Evolutionary conservation across 2,113 vertebrate genomes (phyloP).

Genomic region (Corydoras sp.): DNA sequence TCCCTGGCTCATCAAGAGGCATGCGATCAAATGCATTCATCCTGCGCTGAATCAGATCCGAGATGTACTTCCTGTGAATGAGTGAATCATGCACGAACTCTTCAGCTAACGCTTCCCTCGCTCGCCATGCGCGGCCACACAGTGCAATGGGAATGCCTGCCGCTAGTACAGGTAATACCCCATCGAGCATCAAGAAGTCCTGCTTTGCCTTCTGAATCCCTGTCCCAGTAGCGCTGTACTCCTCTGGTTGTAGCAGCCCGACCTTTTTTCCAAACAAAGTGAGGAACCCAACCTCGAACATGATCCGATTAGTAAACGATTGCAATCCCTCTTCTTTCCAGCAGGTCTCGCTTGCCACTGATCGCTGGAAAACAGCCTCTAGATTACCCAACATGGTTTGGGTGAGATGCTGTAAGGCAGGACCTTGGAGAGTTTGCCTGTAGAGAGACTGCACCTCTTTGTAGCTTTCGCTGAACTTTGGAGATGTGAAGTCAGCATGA

Average conservation of each 20-base stretch:
- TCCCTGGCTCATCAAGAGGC: constrained; percentile 45
- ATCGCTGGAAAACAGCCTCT: constrained; percentile 38
- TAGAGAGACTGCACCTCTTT: constrained; percentile 48
- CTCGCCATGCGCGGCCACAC: constrained; percentile 33
- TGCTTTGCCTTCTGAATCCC: constrained; percentile 33
- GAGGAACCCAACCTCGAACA: constrained; percentile 55
- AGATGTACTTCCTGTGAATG: constrained; percentile 36
- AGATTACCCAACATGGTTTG: constrained; percentile 48
- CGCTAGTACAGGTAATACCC: constrained; percentile 45
- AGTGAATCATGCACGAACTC: constrained; percentile 40
- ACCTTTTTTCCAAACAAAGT: constrained; percentile 51
- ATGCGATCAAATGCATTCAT: constrained; percentile 48
- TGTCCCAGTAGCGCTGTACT: not conserved
- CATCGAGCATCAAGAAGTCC: constrained; percentile 50
- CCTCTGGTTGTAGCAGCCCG: not conserved
- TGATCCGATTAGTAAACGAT: constrained; percentile 47
- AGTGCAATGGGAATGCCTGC: constrained; percentile 48
- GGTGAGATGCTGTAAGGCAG: constrained; percentile 33
- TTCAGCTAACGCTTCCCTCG: constrained; percentile 47
- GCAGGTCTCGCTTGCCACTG: not conserved
- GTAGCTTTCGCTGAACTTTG: constrained; percentile 32
- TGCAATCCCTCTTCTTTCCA: constrained; percentile 50
- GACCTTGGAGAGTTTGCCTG: constrained; percentile 50
- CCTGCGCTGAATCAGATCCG: constrained; percentile 48
- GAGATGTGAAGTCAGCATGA: constrained; percentile 46